Base-by-base conservation (phyloP, 2,888 invertebrate genomes). In the Platynereis dumerilii region DNA sequence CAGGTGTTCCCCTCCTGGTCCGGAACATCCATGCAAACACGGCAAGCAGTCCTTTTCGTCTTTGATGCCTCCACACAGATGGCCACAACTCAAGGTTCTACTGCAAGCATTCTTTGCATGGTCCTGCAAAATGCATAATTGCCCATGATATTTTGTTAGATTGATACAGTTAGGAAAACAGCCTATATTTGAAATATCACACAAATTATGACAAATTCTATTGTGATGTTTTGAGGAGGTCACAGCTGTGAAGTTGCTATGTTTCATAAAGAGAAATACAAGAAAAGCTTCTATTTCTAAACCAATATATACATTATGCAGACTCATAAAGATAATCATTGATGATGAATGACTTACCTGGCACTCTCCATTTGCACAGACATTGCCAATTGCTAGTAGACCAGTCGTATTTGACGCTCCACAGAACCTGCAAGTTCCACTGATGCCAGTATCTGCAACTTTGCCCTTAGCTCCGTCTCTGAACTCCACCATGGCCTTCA, bases 291-390 rank as follows among this genome's bases (percentile, higher is more conserved):
- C n/a, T n/a, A n/a, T n/a, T n/a, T n/a, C n/a, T n/a, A n/a, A n/a
- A n/a, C n/a, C n/a, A n/a, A n/a, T n/a, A n/a, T n/a, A n/a, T n/a
- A n/a, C n/a, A n/a, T n/a, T n/a, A n/a, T n/a, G n/a, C n/a, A n/a
- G n/a, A n/a, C n/a, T n/a, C n/a, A n/a, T n/a, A n/a, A n/a, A n/a
- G n/a, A n/a, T n/a, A n/a, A n/a, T n/a, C n/a, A n/a, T n/a, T n/a
- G 44, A 17, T 42, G 12, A 42, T 42, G 17, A 17, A 12, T 15
- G 12, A 12, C 61, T 20, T 76, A 84, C 93, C 88, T 94, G 93
- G 79, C 98, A 98, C 78, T 97, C 96, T 29, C 91, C 90, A 80
- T 96, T 96, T 0, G 92, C 91, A 80, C 98, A 98, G 5, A 96
- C 81, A 79, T 96, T 95, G 10, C 95, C 94, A 63, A 95, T 92